Conservation (phyloP, 2,888 invertebrate species). For the Conchocele bisecta region DNA sequence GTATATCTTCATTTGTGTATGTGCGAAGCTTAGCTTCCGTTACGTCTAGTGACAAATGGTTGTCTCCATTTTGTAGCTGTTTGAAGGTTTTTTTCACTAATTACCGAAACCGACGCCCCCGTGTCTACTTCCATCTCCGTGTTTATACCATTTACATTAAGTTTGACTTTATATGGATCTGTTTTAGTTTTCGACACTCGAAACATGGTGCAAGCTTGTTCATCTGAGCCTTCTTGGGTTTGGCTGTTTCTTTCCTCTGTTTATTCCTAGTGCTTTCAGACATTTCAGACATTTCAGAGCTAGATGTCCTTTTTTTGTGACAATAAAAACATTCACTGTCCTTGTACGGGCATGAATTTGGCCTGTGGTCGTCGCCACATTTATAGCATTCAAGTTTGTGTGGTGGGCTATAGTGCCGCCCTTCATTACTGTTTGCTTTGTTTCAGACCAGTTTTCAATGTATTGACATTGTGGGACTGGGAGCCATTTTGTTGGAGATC, state of each 20-base stretch:
- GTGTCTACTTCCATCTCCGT: conserved; percentile 13
- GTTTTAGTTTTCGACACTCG: background rate
- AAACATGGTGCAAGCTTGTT: background rate
- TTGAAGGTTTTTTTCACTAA: background rate
- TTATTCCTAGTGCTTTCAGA: background rate
- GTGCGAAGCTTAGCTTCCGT: conserved; percentile 3
- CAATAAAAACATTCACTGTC: background rate
- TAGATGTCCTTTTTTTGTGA: background rate
- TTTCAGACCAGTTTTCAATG: background rate
- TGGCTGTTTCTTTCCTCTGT: conserved; percentile 6
- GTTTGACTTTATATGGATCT: conserved; percentile 3
- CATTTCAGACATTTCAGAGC: background rate
- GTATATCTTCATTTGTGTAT: conserved; percentile 20
- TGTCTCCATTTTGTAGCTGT: background rate
- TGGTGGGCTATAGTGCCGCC: no score
- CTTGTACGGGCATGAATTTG: background rate
- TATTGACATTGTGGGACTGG: background rate
- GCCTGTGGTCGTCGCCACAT: conserved; percentile 5
- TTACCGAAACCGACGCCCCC: conserved; percentile 15
- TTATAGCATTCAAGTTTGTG: background rate
- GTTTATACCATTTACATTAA: background rate
- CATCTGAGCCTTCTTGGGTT: background rate
- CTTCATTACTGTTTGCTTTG: background rate
- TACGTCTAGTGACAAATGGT: background rate
- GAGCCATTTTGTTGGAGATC: background rate